phyloP scores from a whole-genome alignment of 2,113 vertebrate genomes.

The Archilochus colubris region DNA sequence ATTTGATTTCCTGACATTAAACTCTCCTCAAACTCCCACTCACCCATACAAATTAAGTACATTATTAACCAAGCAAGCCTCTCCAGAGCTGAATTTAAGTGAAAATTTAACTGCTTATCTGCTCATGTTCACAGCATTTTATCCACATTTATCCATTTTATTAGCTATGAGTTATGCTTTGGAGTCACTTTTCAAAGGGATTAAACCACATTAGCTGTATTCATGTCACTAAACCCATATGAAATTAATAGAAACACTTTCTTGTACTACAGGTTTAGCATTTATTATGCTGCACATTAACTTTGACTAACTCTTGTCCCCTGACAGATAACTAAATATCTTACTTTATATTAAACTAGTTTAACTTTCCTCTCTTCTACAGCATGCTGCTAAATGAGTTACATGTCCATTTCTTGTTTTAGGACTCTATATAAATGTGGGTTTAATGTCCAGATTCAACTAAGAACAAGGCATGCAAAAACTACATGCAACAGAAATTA shows the following conservation, averaged over 20 bases:
- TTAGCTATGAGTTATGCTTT: background rate
- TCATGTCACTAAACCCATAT: background rate
- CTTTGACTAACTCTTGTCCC: background rate
- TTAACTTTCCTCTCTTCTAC: background rate
- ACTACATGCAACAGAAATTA: background rate
- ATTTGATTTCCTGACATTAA: constrained; percentile 68
- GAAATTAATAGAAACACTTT: background rate
- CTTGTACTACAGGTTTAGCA: background rate
- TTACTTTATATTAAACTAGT: background rate
- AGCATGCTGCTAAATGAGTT: background rate
- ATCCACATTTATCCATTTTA: background rate
- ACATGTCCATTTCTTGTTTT: background rate
- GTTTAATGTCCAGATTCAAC: background rate
- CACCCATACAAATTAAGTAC: constrained; percentile 71
- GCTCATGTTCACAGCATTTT: constrained; percentile 21
- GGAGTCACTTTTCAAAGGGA: constrained; percentile 13
- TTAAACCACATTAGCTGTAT: background rate
- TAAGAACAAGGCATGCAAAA: background rate
- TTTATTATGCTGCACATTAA: background rate
- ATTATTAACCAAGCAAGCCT: constrained; percentile 69
- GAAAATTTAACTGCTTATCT: constrained; percentile 54
- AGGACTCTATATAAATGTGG: background rate
- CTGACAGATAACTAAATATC: background rate
- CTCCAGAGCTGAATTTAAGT: constrained; percentile 52
- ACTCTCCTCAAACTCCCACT: constrained; percentile 74